phyloP scores from a whole-genome alignment of 2,797 vertebrate genomes.

The Rousettus madagascariensis region DNA sequence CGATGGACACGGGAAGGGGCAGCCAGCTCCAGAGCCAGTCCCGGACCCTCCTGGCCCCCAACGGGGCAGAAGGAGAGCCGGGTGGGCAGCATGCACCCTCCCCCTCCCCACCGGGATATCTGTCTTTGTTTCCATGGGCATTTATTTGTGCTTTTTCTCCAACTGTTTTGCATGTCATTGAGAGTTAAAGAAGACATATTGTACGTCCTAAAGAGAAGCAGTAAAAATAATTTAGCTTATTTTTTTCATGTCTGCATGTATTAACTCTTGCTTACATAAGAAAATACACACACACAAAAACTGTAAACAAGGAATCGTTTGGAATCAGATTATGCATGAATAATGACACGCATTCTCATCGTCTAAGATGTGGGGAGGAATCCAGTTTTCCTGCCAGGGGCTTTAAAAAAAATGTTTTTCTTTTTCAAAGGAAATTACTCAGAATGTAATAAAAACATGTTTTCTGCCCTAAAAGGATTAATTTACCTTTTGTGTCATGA shows the following conservation, averaged over 20 bases:
- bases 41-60: background rate
- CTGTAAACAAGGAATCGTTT: constrained; percentile 78
- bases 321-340: constrained; percentile 79
- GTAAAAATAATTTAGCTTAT: constrained; percentile 82
- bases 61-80: background rate
- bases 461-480: constrained; percentile 72
- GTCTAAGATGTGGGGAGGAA: constrained; percentile 56
- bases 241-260: constrained; percentile 79
- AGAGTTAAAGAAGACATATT: constrained; percentile 81
- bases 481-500: constrained; percentile 77
- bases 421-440: constrained; percentile 77
- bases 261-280: constrained; percentile 83
- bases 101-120: constrained; percentile 15
- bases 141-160: constrained; percentile 78
- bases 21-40: background rate
- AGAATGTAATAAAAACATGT: constrained; percentile 77
- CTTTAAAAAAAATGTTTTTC: constrained; percentile 77
- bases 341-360: constrained; percentile 73
- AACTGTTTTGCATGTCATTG: constrained; percentile 65
- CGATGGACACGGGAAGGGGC: rapidly evolving
- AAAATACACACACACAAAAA: constrained; percentile 75
- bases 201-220: constrained; percentile 77
- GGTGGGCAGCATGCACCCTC: rapidly evolving
- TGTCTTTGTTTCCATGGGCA: constrained; percentile 72
- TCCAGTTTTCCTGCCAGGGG: constrained; percentile 68